Base-by-base conservation (phyloP, 2,888 invertebrate genomes). In the Ophioninae sp. region DNA sequence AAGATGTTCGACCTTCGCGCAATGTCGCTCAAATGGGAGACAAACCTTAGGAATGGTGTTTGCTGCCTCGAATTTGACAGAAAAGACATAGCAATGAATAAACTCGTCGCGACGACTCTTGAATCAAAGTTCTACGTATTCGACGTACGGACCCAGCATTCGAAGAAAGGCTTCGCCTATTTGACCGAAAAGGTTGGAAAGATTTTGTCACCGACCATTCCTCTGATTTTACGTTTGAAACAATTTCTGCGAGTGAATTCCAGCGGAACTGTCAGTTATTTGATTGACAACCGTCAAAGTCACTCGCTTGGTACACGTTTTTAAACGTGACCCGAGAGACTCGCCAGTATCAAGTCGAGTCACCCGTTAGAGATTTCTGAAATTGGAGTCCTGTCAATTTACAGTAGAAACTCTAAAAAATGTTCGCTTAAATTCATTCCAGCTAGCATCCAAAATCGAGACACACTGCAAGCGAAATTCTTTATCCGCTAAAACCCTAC, bases 31-130 rank as follows among this genome's bases (percentile, higher is more conserved):
- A 94, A 96, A 89, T 99, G 98, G 98, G 98, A 99, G 90, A 96
- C 96, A 72, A 98, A 98, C 92, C 93, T 98, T 64, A 97, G 97
- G 91, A 98, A 98, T 94, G 99, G 99, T 87, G 96, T 97, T 0
- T 98, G 98, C 88, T 95, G 95, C 23, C 88, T 97, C 44, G 98
- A 99, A 92, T 99, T 99, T 92, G 99, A 99, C 91, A 95, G 99
- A 44, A 96, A 96, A 90, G 98, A 98, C 90, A 99, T 99, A 89
- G 95, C 96, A 83, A 98, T 99, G 98, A 99, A 99, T 92, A 99
- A 99, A 93, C 92, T 99, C 87, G 96, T 97, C 0, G 98, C 96
- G 0, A 97, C 98, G 0, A 98, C 98, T 0, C 93, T 99, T 7
- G 98, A 99, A 92, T 97, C 98, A 0, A 98, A 97, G 86, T 96